Evolutionary conservation across 35 echinoderm and acorn worm genomes (phyloP).

Genomic region (Apostichopus californicus): DNA sequence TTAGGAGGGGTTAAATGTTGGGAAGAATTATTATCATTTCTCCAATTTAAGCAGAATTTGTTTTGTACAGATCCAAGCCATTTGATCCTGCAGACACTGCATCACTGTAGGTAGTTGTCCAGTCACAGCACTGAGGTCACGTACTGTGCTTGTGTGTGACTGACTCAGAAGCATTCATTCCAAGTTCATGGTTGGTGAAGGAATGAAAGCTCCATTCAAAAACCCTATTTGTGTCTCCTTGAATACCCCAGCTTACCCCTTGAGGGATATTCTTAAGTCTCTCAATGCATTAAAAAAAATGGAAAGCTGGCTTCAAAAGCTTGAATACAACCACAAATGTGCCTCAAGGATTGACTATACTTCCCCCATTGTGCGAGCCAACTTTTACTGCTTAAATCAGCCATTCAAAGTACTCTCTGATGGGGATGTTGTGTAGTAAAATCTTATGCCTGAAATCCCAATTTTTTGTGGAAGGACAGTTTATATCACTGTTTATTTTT

Average conservation of each 20-base stretch:
- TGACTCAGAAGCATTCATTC: background rate
- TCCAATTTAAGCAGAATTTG: no score
- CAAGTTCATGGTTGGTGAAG: background rate
- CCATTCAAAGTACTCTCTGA: background rate
- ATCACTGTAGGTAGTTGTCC: background rate
- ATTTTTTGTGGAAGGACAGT: background rate
- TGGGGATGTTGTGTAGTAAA: background rate
- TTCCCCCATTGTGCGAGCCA: background rate
- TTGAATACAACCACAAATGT: slow-evolving; percentile 4
- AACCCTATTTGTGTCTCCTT: background rate
- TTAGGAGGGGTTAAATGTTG: no score
- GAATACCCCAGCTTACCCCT: slow-evolving; percentile 7
- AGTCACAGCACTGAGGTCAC: background rate
- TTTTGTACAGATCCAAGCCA: no score
- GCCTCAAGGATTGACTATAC: background rate
- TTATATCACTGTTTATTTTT: background rate
- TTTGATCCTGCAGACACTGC: no score
- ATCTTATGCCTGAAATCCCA: slow-evolving; percentile 12
- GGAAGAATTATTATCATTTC: no score
- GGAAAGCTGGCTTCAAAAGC: background rate
- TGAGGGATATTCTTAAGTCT: background rate
- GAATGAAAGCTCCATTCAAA: slow-evolving; percentile 12
- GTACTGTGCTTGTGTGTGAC: background rate
- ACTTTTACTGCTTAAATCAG: slow-evolving; percentile 18
- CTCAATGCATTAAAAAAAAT: background rate